phyloP scores from a whole-genome alignment of 2,797 vertebrate species.

The Mus minutoides region DNA sequence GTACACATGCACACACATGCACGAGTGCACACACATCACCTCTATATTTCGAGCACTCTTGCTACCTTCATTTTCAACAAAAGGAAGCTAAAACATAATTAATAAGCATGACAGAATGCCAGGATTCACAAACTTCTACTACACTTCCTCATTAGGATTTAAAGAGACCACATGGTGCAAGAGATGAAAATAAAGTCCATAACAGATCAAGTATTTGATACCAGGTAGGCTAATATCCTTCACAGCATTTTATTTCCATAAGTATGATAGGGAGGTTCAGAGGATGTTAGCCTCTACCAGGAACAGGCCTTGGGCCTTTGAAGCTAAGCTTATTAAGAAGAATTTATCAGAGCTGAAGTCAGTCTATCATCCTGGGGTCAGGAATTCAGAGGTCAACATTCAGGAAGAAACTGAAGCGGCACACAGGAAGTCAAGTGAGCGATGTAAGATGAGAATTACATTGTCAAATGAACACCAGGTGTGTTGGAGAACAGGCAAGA shows the following conservation, averaged over 20 bases:
- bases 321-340: conserved; percentile 51
- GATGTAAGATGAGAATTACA: background rate
- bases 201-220: background rate
- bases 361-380: background rate
- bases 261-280: background rate
- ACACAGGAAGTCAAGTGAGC: conserved; percentile 31
- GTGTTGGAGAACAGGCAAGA: background rate
- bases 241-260: background rate
- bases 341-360: conserved; percentile 50
- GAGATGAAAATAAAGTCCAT: background rate
- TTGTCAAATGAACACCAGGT: conserved; percentile 6
- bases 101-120: background rate
- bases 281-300: background rate
- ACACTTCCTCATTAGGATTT: background rate
- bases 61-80: conserved; percentile 26
- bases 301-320: background rate
- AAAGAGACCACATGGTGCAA: background rate
- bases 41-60: background rate
- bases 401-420: conserved; percentile 23
- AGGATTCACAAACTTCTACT: background rate
- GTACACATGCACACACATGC: background rate
- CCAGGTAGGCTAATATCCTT: background rate
- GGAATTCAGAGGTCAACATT: conserved; percentile 51
- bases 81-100: background rate
- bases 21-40: background rate